Conservation (phyloP, 2,113 vertebrate species). For the Vimba vimba region DNA sequence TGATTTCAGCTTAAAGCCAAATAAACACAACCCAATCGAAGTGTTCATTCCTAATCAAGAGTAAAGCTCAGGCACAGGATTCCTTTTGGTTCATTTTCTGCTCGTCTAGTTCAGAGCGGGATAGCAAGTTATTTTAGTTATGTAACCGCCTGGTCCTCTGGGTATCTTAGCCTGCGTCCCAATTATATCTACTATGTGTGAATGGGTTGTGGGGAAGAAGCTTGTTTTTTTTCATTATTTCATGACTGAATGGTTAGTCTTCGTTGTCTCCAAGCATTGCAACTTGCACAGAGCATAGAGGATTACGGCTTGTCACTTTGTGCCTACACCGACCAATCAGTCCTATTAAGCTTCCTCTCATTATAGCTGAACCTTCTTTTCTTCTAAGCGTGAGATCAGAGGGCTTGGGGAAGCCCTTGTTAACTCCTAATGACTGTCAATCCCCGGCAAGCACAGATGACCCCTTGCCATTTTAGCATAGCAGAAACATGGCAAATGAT, state of each 20-base stretch:
- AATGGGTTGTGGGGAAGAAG: background rate
- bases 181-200: conserved; percentile 40
- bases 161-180: conserved; percentile 38
- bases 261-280: background rate
- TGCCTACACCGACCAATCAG: background rate
- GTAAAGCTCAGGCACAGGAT: background rate
- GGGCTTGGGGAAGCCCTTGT: conserved; percentile 19
- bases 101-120: conserved; percentile 60
- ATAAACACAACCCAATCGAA: background rate
- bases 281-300: background rate
- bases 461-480: background rate
- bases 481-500: background rate
- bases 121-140: conserved; percentile 72
- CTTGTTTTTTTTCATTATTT: conserved; percentile 17
- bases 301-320: background rate
- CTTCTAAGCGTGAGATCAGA: background rate
- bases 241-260: background rate
- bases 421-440: background rate
- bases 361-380: conserved; percentile 18
- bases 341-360: background rate
- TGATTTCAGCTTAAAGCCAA: background rate
- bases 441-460: background rate
- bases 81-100: conserved; percentile 8
- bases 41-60: background rate
- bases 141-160: conserved; percentile 42